Percentiles rank a stretch among this genome's conserved stretches.
phyloP scores from a whole-genome alignment of 2,888 invertebrate genomes.

The Drosophila austrosaltans region DNA sequence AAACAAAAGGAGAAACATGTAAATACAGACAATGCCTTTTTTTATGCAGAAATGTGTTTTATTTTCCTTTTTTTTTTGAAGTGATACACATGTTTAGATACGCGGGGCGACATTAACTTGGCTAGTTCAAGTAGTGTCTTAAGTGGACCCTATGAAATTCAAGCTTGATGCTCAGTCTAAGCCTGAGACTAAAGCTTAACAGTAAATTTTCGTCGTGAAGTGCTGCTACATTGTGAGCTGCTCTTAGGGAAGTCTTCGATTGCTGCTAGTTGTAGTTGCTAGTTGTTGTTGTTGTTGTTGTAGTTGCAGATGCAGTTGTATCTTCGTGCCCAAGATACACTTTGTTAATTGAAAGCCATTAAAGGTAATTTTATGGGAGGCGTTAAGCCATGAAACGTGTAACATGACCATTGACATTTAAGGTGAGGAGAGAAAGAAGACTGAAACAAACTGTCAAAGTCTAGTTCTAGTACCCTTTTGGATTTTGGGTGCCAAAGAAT shows the following conservation, averaged over 20 bases:
- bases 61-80: constrained; percentile 20
- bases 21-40: constrained; percentile 39
- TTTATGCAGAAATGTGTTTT: constrained; percentile 47
- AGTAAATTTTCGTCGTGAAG: constrained; percentile 55
- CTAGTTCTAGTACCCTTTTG: constrained; percentile 34
- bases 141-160: constrained; percentile 38
- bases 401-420: constrained; percentile 80
- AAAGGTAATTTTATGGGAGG: constrained; percentile 84
- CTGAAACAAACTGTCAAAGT: constrained; percentile 54
- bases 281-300: constrained; percentile 43
- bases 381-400: constrained; percentile 83
- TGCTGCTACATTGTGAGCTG: constrained; percentile 27
- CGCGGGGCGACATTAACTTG: constrained; percentile 80
- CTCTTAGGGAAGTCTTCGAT: neutral
- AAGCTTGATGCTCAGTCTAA: constrained; percentile 15
- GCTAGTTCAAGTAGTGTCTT: constrained; percentile 36
- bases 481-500: constrained; percentile 65
- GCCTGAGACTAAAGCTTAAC: constrained; percentile 42
- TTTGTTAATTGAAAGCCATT: constrained; percentile 84
- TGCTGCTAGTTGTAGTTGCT: neutral
- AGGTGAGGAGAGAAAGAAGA: constrained; percentile 27
- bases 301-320: constrained; percentile 37
- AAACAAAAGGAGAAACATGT: neutral
- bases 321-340: constrained; percentile 77
- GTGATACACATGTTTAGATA: constrained; percentile 82